Evolutionary conservation across 2,888 invertebrate genomes (phyloP), one percentile per base, ranked within the genome.

Genomic region (Saturnia japonica): DNA sequence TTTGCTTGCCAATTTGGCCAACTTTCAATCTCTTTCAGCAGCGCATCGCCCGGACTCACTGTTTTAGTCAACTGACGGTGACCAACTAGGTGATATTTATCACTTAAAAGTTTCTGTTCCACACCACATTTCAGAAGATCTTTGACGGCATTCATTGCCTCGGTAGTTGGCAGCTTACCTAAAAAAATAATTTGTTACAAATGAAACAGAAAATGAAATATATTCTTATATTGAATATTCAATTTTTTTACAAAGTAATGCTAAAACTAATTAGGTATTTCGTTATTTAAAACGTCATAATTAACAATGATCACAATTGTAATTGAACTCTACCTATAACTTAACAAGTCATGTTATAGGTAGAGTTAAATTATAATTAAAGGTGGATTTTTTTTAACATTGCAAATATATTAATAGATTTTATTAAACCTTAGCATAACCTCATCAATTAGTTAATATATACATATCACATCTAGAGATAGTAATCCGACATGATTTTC

Each of bases 41-140:
- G 85, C 71, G 86, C 81, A 0, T 86, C 78, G 1, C 96, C 96
- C 54, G 95, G 96, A 78, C 95, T 95, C 2, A 80, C 67, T 0
- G 95, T 95, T 0, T 77, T 75, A 4, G 82, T 82, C 6, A 95
- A 85, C 84, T 96, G 95, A 67, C 94, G 85, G 43, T 95, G 95
- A 0, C 94, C 95, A 19, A 95, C 87, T n/a, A 95, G 75, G 64
- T 88, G 86, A 75, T 95, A 95, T 40, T 91, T 82, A 11, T 78
- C 77, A 14, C 84, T 82, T 1, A 96, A 78, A 73, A 94, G 90
- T 0, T 91, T 90, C 54, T 88, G 79, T 16, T 85, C 80, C 0
- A 93, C 88, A 0, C 91, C 95, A 77, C 95, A 95, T 11, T 85
- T 75, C 14, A 95, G 80, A 28, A 95, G 88, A 8, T 87, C 81